Conservation (phyloP, 1,140 invertebrate genomes). For the Pemphigus obesinymphae region DNA sequence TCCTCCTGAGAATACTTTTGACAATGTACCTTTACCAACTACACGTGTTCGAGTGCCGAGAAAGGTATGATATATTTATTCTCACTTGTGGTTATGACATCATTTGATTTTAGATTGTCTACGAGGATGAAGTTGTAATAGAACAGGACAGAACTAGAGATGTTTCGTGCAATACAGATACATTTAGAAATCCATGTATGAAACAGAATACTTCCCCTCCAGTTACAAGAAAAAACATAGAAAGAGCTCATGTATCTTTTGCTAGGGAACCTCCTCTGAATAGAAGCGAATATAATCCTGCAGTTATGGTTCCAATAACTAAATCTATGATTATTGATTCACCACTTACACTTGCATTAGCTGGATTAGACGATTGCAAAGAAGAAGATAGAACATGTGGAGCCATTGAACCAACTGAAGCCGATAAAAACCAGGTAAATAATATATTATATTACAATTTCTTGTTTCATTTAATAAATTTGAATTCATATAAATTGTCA, state of each 20-base stretch:
- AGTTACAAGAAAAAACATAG: not conserved
- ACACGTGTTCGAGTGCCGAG: not conserved
- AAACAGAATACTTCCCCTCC: not conserved
- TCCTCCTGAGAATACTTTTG: not conserved
- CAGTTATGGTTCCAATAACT: not conserved
- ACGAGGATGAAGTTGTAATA: not conserved
- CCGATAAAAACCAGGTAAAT: conserved; percentile 1
- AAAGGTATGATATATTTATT: not conserved
- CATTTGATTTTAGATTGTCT: not conserved
- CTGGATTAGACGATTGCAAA: not conserved
- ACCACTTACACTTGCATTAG: conserved; percentile 13
- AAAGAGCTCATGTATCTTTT: conserved; percentile 24
- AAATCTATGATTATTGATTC: conserved; percentile 23
- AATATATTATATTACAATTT: not conserved
- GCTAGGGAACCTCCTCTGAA: not conserved
- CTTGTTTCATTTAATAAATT: too few species aligned
- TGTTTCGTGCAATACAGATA: not conserved
- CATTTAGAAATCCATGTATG: not conserved
- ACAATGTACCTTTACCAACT: conserved; percentile 28
- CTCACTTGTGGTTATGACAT: not conserved
- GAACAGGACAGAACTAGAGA: not conserved
- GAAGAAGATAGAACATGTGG: not conserved
- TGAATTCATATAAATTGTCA: too few species aligned
- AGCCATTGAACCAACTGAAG: not conserved
- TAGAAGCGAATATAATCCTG: not conserved